Evolutionary conservation across 1,140 invertebrate species (phyloP).

Genomic region (Pemphigus obesinymphae): DNA sequence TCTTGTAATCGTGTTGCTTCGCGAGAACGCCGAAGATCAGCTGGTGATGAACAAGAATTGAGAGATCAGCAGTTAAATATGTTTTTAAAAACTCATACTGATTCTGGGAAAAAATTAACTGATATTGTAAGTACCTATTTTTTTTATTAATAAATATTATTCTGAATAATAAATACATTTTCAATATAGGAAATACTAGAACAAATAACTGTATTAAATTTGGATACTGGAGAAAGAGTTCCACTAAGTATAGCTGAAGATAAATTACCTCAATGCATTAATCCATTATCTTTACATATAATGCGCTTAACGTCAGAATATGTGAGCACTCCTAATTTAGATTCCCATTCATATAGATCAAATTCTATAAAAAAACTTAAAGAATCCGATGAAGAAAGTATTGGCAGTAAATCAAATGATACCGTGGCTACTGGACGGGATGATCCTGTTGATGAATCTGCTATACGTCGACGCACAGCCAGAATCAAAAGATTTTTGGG

Average conservation of each 20-base stretch:
- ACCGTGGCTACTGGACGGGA: slow-evolving; percentile 58
- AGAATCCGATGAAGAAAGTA: slow-evolving; percentile 78
- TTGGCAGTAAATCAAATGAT: slow-evolving; percentile 63
- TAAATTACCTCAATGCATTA: slow-evolving; percentile 82
- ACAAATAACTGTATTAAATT: slow-evolving; percentile 85
- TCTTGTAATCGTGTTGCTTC: slow-evolving; percentile 16
- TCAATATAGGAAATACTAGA: slow-evolving; percentile 74
- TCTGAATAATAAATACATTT: not conserved
- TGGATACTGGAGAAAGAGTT: slow-evolving; percentile 87
- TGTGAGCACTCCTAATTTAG: slow-evolving; percentile 67
- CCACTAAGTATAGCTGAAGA: slow-evolving; percentile 85
- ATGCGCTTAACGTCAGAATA: slow-evolving; percentile 89
- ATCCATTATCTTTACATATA: slow-evolving; percentile 83
- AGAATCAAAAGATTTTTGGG: slow-evolving; percentile 81
- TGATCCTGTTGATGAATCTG: slow-evolving; percentile 50
- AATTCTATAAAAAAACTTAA: slow-evolving; percentile 57
- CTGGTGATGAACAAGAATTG: slow-evolving; percentile 61
- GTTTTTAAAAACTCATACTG: slow-evolving; percentile 73
- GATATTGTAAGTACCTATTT: slow-evolving; percentile 64
- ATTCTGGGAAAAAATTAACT: slow-evolving; percentile 76
- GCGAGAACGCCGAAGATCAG: slow-evolving; percentile 64
- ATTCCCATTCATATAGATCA: slow-evolving; percentile 48
- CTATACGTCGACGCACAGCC: slow-evolving; percentile 57
- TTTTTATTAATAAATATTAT: not conserved
- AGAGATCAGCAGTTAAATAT: slow-evolving; percentile 62